phyloP scores from a whole-genome alignment of 2,113 vertebrate species.

The Archilochus colubris region DNA sequence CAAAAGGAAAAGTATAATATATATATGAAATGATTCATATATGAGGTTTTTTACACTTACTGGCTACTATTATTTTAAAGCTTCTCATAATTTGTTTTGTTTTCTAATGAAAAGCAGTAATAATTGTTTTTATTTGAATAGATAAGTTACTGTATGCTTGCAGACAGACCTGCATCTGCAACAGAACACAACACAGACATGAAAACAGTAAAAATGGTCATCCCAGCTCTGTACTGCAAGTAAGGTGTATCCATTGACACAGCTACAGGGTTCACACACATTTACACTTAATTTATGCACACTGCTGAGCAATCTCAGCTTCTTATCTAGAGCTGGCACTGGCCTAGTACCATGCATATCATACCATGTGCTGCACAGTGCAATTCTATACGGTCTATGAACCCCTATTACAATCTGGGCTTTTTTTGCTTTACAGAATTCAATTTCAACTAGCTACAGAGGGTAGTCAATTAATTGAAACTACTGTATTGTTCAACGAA shows the following conservation, averaged over 20 bases:
- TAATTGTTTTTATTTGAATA: background rate
- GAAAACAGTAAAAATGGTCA: background rate
- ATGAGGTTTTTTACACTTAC: background rate
- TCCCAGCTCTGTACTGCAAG: background rate
- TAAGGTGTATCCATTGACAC: background rate
- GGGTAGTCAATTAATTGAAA: background rate
- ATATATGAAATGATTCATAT: background rate
- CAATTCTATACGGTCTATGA: background rate
- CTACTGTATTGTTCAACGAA: background rate
- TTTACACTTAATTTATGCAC: background rate
- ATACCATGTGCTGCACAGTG: fast-evolving
- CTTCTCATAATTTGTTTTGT: background rate
- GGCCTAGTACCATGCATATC: background rate
- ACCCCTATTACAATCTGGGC: background rate
- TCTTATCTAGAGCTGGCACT: background rate
- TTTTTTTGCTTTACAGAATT: background rate
- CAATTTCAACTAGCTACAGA: background rate
- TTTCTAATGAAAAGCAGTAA: background rate
- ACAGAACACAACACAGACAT: background rate
- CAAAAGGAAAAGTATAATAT: background rate
- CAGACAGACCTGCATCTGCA: background rate
- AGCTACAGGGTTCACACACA: fast-evolving
- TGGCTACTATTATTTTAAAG: background rate
- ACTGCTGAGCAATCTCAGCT: background rate
- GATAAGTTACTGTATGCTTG: background rate